phyloP scores from a whole-genome alignment of 64 coral and sea anemone genomes.

The Orbicella faveolata region DNA sequence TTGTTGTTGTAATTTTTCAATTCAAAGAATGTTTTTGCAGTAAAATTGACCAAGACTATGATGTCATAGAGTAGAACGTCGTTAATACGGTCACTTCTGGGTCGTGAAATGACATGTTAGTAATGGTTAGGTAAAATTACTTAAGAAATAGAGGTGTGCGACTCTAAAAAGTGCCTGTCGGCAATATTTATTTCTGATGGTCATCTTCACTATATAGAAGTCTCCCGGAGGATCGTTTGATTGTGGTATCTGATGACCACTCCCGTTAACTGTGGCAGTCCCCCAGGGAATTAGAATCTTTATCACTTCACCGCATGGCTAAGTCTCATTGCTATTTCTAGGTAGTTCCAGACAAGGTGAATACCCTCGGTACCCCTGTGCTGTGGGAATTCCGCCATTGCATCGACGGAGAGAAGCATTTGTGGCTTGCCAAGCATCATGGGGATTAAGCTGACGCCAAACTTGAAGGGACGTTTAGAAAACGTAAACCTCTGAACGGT shows the following conservation, averaged over 20 bases:
- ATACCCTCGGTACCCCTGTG: constrained; percentile 54
- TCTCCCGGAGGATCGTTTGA: too few species aligned
- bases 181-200: too few species aligned
- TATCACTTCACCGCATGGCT: neutral
- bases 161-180: too few species aligned
- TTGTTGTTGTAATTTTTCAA: neutral
- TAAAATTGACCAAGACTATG: neutral
- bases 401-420: constrained; percentile 48
- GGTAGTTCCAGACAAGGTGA: constrained; percentile 41
- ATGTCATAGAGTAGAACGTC: neutral
- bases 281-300: neutral
- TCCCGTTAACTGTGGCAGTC: too few species aligned
- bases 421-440: constrained; percentile 44
- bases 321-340: constrained; percentile 1
- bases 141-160: too few species aligned
- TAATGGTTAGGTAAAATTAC: too few species aligned
- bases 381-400: constrained; percentile 53
- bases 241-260: too few species aligned
- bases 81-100: too few species aligned
- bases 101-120: too few species aligned
- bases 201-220: too few species aligned
- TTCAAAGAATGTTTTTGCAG: neutral
- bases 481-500: too few species aligned
- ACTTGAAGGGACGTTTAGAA: neutral
- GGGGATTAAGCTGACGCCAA: neutral